Base-by-base conservation (phyloP, 2,888 invertebrate genomes). In the Drosophila falleni region DNA sequence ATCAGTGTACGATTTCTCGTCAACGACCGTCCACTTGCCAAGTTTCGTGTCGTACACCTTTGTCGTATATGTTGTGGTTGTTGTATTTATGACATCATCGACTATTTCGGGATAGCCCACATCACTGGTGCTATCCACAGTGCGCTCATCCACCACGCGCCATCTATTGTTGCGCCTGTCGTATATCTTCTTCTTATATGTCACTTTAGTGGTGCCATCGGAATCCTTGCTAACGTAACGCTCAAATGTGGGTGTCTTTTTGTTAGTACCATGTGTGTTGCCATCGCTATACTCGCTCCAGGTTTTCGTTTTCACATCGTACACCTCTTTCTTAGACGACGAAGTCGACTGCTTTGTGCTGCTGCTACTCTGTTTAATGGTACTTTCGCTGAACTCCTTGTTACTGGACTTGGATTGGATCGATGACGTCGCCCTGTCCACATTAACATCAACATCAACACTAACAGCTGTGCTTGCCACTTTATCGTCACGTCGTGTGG, bases 71-170 rank as follows among this genome's bases (percentile, higher is more conserved):
- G 93, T 93, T 63, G 93, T 93, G 58, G 91, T 93, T 37, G 93
- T 93, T 31, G 91, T 91, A 71, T 93, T 93, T 54, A 92, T 92
- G 90, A 91, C 91, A 91, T 93, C 93, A 91, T 93, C 93, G 61
- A 91, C 91, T 87, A 93, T 91, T 89, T 93, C 92, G 63, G 93
- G 92, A 78, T 92, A 91, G 80, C 89, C 89, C 72, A 80, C 86
- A 81, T 92, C 90, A 74, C 86, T 79, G 68, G 85, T 85, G 79
- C 93, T 93, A 75, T 93, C 93, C 62, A 94, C 93, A 9, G 93
- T 93, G 87, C 93, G 94, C 78, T 94, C 94, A 78, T 94, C 94
- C 65, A 93, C 91, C 49, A 94, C 91, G 71, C 91, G 92, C 93
- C 93, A 93, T 74, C 89, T 90, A 77, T 92, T 92, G 70, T 90